Base-by-base conservation (phyloP, 2,113 vertebrate species). In the Cyanoderma ruficeps region DNA sequence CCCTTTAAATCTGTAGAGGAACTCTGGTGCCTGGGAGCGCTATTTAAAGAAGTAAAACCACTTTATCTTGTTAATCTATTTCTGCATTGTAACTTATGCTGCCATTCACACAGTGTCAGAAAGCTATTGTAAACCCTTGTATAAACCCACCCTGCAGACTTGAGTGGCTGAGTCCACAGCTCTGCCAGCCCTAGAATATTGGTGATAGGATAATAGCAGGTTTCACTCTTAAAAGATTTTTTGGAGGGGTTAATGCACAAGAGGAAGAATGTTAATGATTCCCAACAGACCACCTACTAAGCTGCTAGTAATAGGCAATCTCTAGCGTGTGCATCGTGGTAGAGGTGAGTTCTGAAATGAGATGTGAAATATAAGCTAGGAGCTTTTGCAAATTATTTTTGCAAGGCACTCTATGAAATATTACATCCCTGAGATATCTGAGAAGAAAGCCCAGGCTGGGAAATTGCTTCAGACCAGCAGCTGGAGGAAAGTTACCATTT, bases 41-140 rank as follows among this genome's bases (percentile, higher is more conserved):
- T 87, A 52, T 84, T 93, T 78, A 82, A 96, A 91, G 76, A 74
- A 94, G 77, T 57, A 94, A 92, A 94, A 52, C 77, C 77, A 87
- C 80, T 92, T 89, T 74, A 93, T 86, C 69, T 89, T 82, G 89
- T 91, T 97, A 94, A 91, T 94, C 87, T 82, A 39, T 93, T 96
- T 80, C 70, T 94, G 70, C 55, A 87, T 94, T 94, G 86, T 95
- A 92, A 93, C 88, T 96, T 89, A 95, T 65, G 93, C 94, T 94
- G 91, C 74, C 70, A 76, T 84, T 96, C 95, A 95, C 0, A 1
- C 28, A 74, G 83, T 57, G 78, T 63, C 84, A 85, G 77, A 93
- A 94, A 83, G 78, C 78, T 87, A 47, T 91, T 96, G 81, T 89
- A 83, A 76, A 77, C 37, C 14, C 0, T 84, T 89, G n/a, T 85